A percentile compares a stretch with the other conserved stretches of the same genome.
Evolutionary conservation across 2,888 invertebrate species (phyloP).

Genomic region (Uloborus plumipes): DNA sequence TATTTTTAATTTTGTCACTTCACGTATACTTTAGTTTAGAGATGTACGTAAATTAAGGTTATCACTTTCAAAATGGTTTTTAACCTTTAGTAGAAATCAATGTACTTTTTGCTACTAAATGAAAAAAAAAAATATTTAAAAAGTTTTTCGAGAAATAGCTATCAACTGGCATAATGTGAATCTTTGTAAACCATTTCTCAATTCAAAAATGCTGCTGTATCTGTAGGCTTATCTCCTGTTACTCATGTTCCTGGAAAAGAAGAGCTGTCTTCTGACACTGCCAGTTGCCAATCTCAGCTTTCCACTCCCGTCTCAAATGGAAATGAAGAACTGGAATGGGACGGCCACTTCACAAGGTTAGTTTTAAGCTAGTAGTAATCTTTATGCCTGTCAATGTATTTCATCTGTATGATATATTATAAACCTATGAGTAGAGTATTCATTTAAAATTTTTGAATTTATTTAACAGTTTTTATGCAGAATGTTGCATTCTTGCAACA

Average conservation of each 20-base stretch:
- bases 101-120: no score
- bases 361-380: background rate
- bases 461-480: no score
- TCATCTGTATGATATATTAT: background rate
- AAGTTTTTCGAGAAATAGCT: no score
- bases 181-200: no score
- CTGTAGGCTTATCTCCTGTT: slow-evolving; percentile 63
- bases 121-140: no score
- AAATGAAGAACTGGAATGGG: slow-evolving; percentile 76
- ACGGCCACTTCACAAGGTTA: slow-evolving; percentile 69
- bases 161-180: no score
- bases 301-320: slow-evolving; percentile 76
- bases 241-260: slow-evolving; percentile 55
- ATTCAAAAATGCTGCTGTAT: background rate
- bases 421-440: background rate
- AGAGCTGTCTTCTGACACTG: slow-evolving; percentile 52
- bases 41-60: no score
- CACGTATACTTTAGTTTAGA: no score
- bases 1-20: background rate
- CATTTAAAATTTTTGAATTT: background rate
- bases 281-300: slow-evolving; percentile 55
- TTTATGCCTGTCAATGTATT: background rate
- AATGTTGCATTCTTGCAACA: no score
- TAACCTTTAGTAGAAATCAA: no score
- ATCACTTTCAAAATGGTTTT: no score